Base-by-base conservation (phyloP, 1,140 invertebrate species). In the Chelonus insularis region DNA sequence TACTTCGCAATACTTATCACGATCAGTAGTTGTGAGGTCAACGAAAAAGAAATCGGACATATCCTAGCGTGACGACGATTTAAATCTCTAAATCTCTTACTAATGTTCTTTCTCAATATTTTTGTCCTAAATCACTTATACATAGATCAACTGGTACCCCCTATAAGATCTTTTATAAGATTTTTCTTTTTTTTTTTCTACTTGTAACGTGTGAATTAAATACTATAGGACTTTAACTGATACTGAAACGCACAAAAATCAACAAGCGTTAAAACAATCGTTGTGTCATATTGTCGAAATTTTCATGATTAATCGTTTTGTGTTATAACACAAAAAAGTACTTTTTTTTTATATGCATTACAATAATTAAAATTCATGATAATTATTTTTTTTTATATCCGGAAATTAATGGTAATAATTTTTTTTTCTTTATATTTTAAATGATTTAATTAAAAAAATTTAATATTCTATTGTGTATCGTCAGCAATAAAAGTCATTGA, bases 41-140 rank as follows among this genome's bases (percentile, higher is more conserved):
- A 45, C 39, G 9, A 32, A 55, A 55, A 59, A 59, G 58, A 60
- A 60, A 60, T 60, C 58, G 9, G 36, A 52, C 50, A 45, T 52
- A 51, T 54, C 50, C 23, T 60, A 60, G 34, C 50, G 48, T 60
- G 50, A 60, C 58, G 50, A n/a, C n/a, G 39, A 41, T 60, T 60
- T 36, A 18, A 54, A 60, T 60, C 58, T 41, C 18, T 23, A 7
- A 18, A 55, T 23, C 9, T 25, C 36, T 6, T 8, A 25, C 4
- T 11, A 12, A 58, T 58, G 45, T 41, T 11, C 50, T 60, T 60
- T 60, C 58, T 39, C 58, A 60, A 60, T 50, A 43, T 29, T 52
- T 36, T 41, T 51, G 50, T 60, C 58, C 58, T 60, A 60, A 60
- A 60, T 60, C 36, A 55, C 16, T 18, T 52, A 14, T n/a, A 23